Evolutionary conservation across 2,888 invertebrate genomes (phyloP).

Genomic region (Hypsopygia costalis): DNA sequence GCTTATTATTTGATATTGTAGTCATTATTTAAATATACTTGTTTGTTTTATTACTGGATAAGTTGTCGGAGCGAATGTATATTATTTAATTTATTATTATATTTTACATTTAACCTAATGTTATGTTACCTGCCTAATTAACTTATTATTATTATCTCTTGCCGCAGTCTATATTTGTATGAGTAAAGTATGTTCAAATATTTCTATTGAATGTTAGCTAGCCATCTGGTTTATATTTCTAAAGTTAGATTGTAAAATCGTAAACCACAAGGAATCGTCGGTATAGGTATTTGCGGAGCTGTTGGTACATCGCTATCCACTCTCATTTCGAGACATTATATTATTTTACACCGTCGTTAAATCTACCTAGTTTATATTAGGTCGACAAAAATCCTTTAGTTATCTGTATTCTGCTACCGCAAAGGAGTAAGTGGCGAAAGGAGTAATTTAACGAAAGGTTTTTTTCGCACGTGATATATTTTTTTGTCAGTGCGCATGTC

Average conservation of each 20-base stretch:
- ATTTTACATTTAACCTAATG: conserved; percentile 9
- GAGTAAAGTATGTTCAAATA: conserved; percentile 53
- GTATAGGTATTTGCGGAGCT: conserved; percentile 53
- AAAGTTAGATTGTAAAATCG: conserved; percentile 79
- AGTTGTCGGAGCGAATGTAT: conserved; percentile 29
- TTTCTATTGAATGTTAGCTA: conserved; percentile 67
- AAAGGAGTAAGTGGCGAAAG: conserved; percentile 11
- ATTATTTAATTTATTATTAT: conserved; percentile 11
- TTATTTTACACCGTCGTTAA: background rate
- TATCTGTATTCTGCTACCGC: background rate
- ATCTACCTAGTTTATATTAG: background rate
- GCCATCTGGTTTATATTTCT: conserved; percentile 79
- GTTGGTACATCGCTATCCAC: conserved; percentile 35
- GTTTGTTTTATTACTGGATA: conserved; percentile 16
- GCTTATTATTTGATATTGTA: conserved; percentile 16
- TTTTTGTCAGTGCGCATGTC: conserved; percentile 62
- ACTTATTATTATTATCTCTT: conserved; percentile 15
- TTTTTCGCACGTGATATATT: conserved; percentile 37
- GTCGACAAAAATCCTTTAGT: background rate
- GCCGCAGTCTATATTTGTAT: conserved; percentile 23
- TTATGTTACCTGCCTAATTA: conserved; percentile 14
- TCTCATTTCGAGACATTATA: conserved; percentile 15
- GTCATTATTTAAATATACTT: conserved; percentile 11
- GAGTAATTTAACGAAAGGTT: too few species aligned
- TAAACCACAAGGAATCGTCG: conserved; percentile 70